Evolutionary conservation across 2,888 invertebrate genomes (phyloP).

Genomic region (Leptopilina myrica): DNA sequence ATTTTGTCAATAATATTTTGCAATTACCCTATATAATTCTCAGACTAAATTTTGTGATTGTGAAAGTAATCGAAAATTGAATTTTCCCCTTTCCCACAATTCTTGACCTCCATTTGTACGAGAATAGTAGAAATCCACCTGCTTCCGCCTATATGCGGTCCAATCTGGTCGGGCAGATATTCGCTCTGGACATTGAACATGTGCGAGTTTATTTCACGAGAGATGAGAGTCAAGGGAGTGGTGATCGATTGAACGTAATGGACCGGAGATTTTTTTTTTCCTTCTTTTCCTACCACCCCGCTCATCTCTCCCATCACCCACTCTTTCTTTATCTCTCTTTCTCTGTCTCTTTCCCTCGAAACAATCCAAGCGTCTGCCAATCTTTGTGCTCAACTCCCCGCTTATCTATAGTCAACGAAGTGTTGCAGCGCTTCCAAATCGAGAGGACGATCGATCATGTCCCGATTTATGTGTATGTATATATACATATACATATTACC

Average conservation of each 20-base stretch:
- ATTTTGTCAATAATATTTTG: too few relatives aligned
- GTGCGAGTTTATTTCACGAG: slow-evolving; percentile 39
- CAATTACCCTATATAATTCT: too few relatives aligned
- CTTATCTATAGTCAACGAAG: slow-evolving; percentile 32
- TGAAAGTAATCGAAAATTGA: not conserved
- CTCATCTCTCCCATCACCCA: slow-evolving; percentile 12
- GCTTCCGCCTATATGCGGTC: slow-evolving; percentile 9
- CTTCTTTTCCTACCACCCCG: slow-evolving; percentile 25
- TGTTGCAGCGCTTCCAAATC: slow-evolving; percentile 33
- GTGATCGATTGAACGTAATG: slow-evolving; percentile 41
- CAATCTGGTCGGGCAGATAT: slow-evolving; percentile 13
- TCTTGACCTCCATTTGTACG: not conserved
- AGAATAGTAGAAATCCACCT: slow-evolving; percentile 18
- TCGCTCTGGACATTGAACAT: slow-evolving; percentile 36
- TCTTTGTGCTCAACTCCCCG: slow-evolving; percentile 25
- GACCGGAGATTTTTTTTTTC: slow-evolving; percentile 25
- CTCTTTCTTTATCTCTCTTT: slow-evolving; percentile 21
- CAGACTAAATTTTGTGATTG: not conserved
- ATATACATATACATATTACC: too few relatives aligned
- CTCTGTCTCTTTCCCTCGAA: slow-evolving; percentile 33
- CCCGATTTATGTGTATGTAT: slow-evolving; percentile 3
- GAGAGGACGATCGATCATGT: slow-evolving; percentile 39
- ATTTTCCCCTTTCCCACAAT: not conserved
- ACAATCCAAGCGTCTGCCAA: slow-evolving; percentile 19
- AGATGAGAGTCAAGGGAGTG: slow-evolving; percentile 31